Evolutionary conservation across 2,797 vertebrate genomes (phyloP), one percentile per base, ranked within the genome.

Genomic region (Setipinna tenuifilis): DNA sequence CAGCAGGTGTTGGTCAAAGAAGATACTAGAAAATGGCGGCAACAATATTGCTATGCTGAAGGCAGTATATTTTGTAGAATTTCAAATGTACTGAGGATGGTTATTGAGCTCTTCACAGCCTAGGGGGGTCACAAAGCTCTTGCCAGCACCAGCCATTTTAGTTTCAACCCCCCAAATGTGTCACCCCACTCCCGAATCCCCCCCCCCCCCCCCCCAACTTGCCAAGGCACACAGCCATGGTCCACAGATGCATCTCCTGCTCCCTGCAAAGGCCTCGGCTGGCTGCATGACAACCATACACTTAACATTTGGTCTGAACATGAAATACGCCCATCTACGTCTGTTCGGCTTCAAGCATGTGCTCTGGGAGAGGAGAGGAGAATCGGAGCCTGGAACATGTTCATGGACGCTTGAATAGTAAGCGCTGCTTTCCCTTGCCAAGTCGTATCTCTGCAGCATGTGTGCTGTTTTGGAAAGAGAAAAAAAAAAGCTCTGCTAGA

Each of bases 251-350:
- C 78, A 71, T 50, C 41, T 82, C 58, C 21, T 44, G 46, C 58
- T 54, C 62, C 21, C 44, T 31, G 68, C 68, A 75, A 75, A 75
- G 31, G 68, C 31, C 68, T 75, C 68, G 6, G 7, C 68, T 75
- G 68, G 68, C 68, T 41, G 4, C 31, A 19, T 75, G 31, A 75
- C 68, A 75, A 75, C 68, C 68, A 75, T 41, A 75, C 68, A 75
- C 68, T 75, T 75, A 17, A 75, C 68, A 75, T 75, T 75, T 75
- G 84, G 68, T 88, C 84, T 50, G 83, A 85, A 85, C 78, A 83
- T 65, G 68, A 75, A 75, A 75, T 41, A 81, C n/a, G 35, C n/a
- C 41, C 57, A 1, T 62, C 68, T 35, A 35, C 31, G 68, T 75
- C 68, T 75, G 68, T 75, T 41, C 28, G 17, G 31, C 31, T 17